Evolutionary conservation across 1,140 invertebrate genomes (phyloP).

Genomic region (Vanessa atalanta): DNA sequence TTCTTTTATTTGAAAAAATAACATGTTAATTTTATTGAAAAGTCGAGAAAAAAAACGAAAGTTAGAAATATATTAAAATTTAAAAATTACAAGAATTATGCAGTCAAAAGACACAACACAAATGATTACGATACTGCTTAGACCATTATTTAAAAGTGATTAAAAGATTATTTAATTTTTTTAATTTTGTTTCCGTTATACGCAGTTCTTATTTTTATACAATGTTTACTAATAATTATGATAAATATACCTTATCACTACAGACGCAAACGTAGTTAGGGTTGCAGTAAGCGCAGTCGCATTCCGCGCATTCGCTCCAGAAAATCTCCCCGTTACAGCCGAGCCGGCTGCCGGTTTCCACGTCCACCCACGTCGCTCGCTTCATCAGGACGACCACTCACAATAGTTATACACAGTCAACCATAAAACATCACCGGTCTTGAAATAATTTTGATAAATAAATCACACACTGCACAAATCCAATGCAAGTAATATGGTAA

Average conservation of each 20-base stretch:
- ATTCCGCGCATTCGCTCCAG: constrained; percentile 80
- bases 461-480: constrained; percentile 31
- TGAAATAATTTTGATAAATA: constrained; percentile 7
- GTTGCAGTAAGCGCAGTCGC: constrained; percentile 80
- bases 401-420: constrained; percentile 47
- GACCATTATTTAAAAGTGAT: too few relatives aligned
- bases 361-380: constrained; percentile 80
- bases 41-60: too few relatives aligned
- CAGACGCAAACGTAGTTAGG: constrained; percentile 81
- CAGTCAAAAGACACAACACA: too few relatives aligned
- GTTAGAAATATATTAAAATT: too few relatives aligned
- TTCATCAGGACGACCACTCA: constrained; percentile 71
- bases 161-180: too few relatives aligned
- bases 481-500: constrained; percentile 29
- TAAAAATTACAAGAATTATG: too few relatives aligned
- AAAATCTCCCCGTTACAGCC: constrained; percentile 81
- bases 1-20: too few relatives aligned
- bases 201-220: not conserved
- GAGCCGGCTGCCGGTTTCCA: constrained; percentile 77
- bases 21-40: too few relatives aligned
- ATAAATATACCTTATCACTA: constrained; percentile 76
- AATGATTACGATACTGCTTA: too few relatives aligned
- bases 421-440: constrained; percentile 53
- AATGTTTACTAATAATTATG: not conserved
- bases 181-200: too few relatives aligned